A percentile compares a stretch with the other conserved stretches of the same genome.
Conservation (phyloP, 2,797 vertebrate genomes). For the Bradypus variegatus region DNA sequence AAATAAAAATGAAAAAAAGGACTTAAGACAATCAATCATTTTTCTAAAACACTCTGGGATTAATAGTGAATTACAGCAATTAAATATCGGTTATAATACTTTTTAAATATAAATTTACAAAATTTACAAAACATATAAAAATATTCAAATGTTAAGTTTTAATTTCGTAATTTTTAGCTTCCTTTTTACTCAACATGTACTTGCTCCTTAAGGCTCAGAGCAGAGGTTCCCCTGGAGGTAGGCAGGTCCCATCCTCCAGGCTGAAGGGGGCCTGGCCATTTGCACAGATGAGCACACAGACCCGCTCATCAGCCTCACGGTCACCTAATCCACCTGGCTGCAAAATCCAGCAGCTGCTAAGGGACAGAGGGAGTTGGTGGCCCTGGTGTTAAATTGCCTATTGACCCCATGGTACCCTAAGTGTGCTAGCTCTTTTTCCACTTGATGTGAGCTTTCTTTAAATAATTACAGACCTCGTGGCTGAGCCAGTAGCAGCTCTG, state of each 20-base stretch:
- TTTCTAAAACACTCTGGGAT: background rate
- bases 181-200: background rate
- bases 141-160: background rate
- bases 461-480: slow-evolving; percentile 54
- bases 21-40: slow-evolving; percentile 1
- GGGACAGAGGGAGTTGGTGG: background rate
- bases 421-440: slow-evolving; percentile 55
- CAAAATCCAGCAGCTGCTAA: slow-evolving; percentile 13
- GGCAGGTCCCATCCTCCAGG: background rate
- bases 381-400: slow-evolving; percentile 54
- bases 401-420: slow-evolving; percentile 29
- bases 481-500: background rate
- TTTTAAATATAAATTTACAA: too few relatives aligned
- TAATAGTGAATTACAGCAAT: background rate
- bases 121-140: background rate
- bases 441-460: slow-evolving; percentile 61
- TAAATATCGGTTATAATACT: background rate
- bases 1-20: slow-evolving; percentile 9
- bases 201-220: background rate
- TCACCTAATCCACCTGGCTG: slow-evolving; percentile 38
- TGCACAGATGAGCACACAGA: background rate
- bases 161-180: background rate
- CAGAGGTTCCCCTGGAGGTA: background rate
- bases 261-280: background rate
- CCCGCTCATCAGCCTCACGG: background rate